Evolutionary conservation across 1,140 invertebrate genomes (phyloP), one percentile per base, ranked within the genome.

Genomic region (Nomia melanderi): DNA sequence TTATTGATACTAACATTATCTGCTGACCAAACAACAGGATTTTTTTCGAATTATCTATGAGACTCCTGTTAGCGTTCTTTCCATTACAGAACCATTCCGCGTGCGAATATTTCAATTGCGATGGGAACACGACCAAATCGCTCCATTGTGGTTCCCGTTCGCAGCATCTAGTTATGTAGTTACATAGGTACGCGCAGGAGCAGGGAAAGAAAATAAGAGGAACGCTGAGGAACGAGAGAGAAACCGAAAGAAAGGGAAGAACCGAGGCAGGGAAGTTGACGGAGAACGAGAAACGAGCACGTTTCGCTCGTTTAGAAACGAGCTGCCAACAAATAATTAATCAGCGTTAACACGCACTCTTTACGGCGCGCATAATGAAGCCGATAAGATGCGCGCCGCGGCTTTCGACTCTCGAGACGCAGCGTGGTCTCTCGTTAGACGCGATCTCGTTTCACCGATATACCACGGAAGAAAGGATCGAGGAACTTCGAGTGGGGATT

Each of bases 281-380:
- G 47, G 65, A 67, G 54, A 31, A 4, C 12, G 54, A 25, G 57
- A 54, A 36, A 63, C 0, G 44, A 47, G 29, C 69, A 59, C 60
- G 67, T 57, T 29, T 29, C 33, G 59, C 39, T 63, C 36, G 69
- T 73, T 74, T 66, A 60, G n/a, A 44, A 78, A 72, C 41, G 41
- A 66, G 53, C 71, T 41, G 50, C 54, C 77, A 33, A 74, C 60
- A 53, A 74, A 62, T 74, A 78, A 78, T 78, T 78, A 74, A 78
- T 78, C 76, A 60, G 29, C 70, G 54, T 78, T 74, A 74, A 74
- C 70, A 60, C 41, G 70, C 70, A 73, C 77, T 74, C 70, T 74
- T 74, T 41, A 14, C 29, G 44, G 69, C 71, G 41, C 54, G 7
- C 36, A 74, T 78, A 78, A 78, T 59, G 60, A 73, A 74, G 70